Conservation (phyloP, 1,140 invertebrate genomes). For the Drosophila lini region DNA sequence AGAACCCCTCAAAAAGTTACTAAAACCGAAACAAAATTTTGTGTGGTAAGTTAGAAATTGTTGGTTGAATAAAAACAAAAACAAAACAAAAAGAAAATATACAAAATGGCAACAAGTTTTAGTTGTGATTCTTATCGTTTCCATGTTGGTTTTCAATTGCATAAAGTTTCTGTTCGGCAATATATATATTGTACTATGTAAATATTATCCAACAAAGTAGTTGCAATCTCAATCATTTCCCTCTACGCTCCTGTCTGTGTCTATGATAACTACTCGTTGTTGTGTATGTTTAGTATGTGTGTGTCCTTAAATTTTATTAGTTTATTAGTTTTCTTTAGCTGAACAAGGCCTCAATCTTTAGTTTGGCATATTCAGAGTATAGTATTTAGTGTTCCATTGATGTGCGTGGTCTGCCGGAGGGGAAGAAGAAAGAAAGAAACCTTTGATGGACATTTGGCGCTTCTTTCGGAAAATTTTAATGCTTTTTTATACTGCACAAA, state of each 20-base stretch:
- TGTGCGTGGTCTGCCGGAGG: constrained; percentile 2
- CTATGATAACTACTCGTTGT: constrained; percentile 30
- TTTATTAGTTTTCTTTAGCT: constrained; percentile 18
- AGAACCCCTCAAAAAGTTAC: constrained; percentile 50
- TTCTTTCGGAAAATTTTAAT: constrained; percentile 24
- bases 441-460: constrained; percentile 18
- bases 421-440: constrained; percentile 17
- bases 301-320: constrained; percentile 3
- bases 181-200: constrained; percentile 50
- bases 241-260: constrained; percentile 40
- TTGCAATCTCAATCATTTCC: constrained; percentile 57
- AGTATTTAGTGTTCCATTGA: constrained; percentile 2
- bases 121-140: constrained; percentile 50
- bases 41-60: constrained; percentile 84
- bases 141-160: constrained; percentile 76
- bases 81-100: constrained; percentile 37
- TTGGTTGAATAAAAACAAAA: constrained; percentile 72
- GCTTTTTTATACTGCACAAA: constrained; percentile 58
- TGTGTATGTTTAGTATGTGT: constrained; percentile 37
- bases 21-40: constrained; percentile 81
- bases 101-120: constrained; percentile 50
- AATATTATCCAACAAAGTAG: constrained; percentile 44
- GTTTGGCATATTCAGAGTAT: constrained; percentile 29
- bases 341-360: constrained; percentile 12
- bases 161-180: constrained; percentile 64